Evolutionary conservation across 2,888 invertebrate species (phyloP).

Genomic region (Epinotia brunnichana): DNA sequence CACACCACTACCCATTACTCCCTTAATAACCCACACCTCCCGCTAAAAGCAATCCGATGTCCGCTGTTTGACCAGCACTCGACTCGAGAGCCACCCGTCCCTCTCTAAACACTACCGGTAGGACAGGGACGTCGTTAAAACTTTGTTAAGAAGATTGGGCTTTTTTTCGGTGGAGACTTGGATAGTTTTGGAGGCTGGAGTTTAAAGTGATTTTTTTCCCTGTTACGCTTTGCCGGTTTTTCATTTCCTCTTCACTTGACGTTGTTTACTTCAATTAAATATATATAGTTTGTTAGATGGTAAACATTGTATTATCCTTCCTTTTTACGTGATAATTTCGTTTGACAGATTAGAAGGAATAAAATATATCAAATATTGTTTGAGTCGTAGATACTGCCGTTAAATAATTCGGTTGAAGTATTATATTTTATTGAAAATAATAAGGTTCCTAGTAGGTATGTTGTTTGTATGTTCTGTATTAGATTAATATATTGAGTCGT

Average conservation of each 20-base stretch:
- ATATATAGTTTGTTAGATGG: no score
- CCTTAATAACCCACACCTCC: slow-evolving; percentile 47
- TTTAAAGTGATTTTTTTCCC: slow-evolving; percentile 18
- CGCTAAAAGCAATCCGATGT: slow-evolving; percentile 68
- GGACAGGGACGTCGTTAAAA: slow-evolving; percentile 56
- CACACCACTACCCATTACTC: slow-evolving; percentile 36
- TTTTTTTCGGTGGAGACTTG: slow-evolving; percentile 23
- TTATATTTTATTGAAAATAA: no score
- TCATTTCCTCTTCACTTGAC: neutral
- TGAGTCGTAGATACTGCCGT: no score
- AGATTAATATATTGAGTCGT: no score
- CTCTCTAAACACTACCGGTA: slow-evolving; percentile 44
- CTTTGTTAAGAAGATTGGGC: slow-evolving; percentile 52
- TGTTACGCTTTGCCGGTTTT: neutral
- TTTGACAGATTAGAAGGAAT: no score
- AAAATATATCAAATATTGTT: no score
- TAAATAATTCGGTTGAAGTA: no score
- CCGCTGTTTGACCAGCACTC: slow-evolving; percentile 60
- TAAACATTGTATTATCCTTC: no score
- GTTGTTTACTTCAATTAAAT: slow-evolving; percentile 1
- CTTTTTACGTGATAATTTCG: no score
- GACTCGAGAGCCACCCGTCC: slow-evolving; percentile 50
- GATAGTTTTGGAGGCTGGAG: slow-evolving; percentile 15
- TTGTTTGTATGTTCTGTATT: no score
- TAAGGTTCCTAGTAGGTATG: no score